phyloP scores from a whole-genome alignment of 2,113 vertebrate species.

The Hyperoodon ampullatus region DNA sequence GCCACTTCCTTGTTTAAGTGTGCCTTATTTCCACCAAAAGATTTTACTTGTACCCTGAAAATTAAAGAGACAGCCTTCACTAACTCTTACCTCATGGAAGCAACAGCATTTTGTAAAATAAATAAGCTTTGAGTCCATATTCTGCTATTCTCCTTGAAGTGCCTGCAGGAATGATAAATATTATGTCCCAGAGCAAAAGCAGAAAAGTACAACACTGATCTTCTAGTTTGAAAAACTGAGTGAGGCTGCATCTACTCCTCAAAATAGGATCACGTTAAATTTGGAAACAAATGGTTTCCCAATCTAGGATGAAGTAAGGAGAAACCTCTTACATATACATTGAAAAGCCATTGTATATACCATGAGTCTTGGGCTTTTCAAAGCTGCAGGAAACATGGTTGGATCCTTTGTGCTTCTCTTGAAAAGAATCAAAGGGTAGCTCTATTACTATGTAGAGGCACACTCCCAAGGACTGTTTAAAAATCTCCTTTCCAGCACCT shows the following conservation, averaged over 20 bases:
- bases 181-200: conserved; percentile 43
- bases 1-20: not conserved
- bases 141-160: conserved; percentile 29
- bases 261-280: not conserved
- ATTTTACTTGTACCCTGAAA: not conserved
- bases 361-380: not conserved
- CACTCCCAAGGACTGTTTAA: conserved; percentile 13
- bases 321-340: not conserved
- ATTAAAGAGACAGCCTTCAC: not conserved
- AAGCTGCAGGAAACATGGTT: not conserved
- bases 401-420: conserved; percentile 2
- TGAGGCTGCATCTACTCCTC: not conserved
- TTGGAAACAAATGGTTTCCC: conserved; percentile 52
- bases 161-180: conserved; percentile 45
- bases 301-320: conserved; percentile 50
- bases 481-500: conserved; percentile 44
- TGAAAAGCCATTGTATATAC: conserved; percentile 18
- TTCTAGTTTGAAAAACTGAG: not conserved
- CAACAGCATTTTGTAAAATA: conserved; percentile 53
- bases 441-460: conserved; percentile 23
- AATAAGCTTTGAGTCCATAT: conserved; percentile 12
- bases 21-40: not conserved
- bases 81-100: not conserved
- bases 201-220: not conserved
- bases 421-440: conserved; percentile 47